A percentile compares a stretch with the other conserved stretches of the same genome.
Evolutionary conservation across 1,140 invertebrate species (phyloP).

Genomic region (Zelostemma sp.): DNA sequence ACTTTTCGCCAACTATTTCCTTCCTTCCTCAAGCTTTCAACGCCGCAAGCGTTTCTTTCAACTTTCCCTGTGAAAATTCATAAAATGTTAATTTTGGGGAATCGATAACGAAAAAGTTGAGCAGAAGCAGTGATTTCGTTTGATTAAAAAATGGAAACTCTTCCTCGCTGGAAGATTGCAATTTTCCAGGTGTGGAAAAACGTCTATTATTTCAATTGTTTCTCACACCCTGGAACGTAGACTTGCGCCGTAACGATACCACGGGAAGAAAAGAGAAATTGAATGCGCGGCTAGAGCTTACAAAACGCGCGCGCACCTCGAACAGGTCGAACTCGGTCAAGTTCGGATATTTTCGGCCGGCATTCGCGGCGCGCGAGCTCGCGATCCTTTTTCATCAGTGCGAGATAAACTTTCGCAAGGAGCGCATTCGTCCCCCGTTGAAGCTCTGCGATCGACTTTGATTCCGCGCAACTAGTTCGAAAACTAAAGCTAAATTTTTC

Average conservation of each 20-base stretch:
- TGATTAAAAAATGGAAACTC: background rate
- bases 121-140: too few species aligned
- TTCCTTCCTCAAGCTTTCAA: background rate
- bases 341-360: conserved; percentile 36
- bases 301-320: conserved; percentile 19
- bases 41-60: background rate
- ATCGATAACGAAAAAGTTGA: too few species aligned
- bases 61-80: background rate
- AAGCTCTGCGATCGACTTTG: background rate
- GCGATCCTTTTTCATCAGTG: conserved; percentile 53
- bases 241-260: conserved; percentile 26
- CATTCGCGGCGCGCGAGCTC: conserved; percentile 37
- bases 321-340: conserved; percentile 29
- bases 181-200: background rate
- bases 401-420: conserved; percentile 52
- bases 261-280: conserved; percentile 16
- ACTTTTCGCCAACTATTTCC: background rate
- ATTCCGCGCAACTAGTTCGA: conserved; percentile 56
- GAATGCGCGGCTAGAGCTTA: conserved; percentile 1
- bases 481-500: too few species aligned
- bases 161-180: background rate
- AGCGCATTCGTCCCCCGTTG: conserved; percentile 37
- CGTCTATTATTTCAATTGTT: conserved; percentile 10
- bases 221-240: conserved; percentile 8
- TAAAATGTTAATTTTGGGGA: too few species aligned